A percentile compares a stretch with the other conserved stretches of the same genome.
phyloP scores from a whole-genome alignment of 1,140 invertebrate genomes.

The Adoxophyes honmai region DNA sequence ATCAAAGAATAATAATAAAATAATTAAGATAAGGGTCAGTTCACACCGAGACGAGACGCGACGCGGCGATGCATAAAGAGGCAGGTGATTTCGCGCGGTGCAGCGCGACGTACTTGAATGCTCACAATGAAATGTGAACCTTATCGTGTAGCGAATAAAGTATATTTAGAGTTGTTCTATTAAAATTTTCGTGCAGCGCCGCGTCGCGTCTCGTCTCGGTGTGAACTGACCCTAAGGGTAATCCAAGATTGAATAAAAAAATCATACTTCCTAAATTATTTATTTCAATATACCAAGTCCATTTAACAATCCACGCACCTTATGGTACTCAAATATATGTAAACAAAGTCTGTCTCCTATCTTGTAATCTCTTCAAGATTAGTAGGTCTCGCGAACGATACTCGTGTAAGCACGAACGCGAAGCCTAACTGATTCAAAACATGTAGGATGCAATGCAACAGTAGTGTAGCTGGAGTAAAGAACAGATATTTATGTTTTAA shows the following conservation, averaged over 20 bases:
- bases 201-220: no score
- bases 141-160: no score
- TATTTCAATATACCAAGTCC: slow-evolving; percentile 56
- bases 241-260: slow-evolving; percentile 16
- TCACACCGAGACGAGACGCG: no score
- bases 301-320: slow-evolving; percentile 60
- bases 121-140: no score
- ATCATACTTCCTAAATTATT: slow-evolving; percentile 57
- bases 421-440: slow-evolving; percentile 22
- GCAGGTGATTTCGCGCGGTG: no score
- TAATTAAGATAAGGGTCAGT: no score
- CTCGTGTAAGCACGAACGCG: slow-evolving; percentile 42
- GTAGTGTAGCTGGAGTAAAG: not conserved
- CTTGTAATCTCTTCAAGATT: slow-evolving; percentile 33
- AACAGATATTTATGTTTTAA: not conserved
- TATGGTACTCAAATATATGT: slow-evolving; percentile 48
- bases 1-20: no score
- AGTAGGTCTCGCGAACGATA: slow-evolving; percentile 40
- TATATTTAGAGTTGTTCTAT: no score
- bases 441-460: not conserved
- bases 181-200: no score
- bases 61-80: no score
- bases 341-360: slow-evolving; percentile 36
- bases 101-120: no score
- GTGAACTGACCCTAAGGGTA: no score